Percentiles rank a stretch among this genome's conserved stretches.
phyloP scores from a whole-genome alignment of 2,888 invertebrate genomes.

The Rotaria sp. region DNA sequence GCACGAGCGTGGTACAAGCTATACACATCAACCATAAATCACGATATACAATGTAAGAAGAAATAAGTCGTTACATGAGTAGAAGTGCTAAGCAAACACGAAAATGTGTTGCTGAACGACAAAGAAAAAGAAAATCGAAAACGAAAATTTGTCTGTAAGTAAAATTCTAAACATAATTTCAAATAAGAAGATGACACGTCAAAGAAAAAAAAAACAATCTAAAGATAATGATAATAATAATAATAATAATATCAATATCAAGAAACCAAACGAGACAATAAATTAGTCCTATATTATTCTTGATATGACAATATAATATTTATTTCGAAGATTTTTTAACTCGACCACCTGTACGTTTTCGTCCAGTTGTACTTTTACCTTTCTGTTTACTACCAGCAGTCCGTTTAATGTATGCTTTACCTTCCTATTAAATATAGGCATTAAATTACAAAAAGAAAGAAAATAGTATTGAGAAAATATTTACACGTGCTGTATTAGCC shows the following conservation, averaged over 20 bases:
- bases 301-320: background rate
- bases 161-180: background rate
- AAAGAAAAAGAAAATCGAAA: background rate
- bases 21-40: conserved; percentile 57
- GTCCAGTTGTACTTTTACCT: background rate
- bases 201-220: background rate
- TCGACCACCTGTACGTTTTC: background rate
- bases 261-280: conserved; percentile 25
- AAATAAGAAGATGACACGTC: background rate
- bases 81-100: conserved; percentile 70
- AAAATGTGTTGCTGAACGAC: conserved; percentile 65
- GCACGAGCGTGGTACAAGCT: conserved; percentile 69
- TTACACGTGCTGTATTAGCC: conserved; percentile 57
- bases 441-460: background rate
- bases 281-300: background rate
- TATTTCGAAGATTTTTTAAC: background rate
- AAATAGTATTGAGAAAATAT: background rate
- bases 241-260: background rate
- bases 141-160: background rate
- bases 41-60: background rate
- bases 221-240: background rate
- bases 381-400: background rate
- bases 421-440: background rate
- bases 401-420: background rate
- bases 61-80: conserved; percentile 59